A percentile compares a stretch with the other conserved stretches of the same genome.
These are phyloP conservation scores for Amazona vittata DNA, from an alignment of 2,113 vertebrate genomes.

Conservation along the genomic window DNA sequence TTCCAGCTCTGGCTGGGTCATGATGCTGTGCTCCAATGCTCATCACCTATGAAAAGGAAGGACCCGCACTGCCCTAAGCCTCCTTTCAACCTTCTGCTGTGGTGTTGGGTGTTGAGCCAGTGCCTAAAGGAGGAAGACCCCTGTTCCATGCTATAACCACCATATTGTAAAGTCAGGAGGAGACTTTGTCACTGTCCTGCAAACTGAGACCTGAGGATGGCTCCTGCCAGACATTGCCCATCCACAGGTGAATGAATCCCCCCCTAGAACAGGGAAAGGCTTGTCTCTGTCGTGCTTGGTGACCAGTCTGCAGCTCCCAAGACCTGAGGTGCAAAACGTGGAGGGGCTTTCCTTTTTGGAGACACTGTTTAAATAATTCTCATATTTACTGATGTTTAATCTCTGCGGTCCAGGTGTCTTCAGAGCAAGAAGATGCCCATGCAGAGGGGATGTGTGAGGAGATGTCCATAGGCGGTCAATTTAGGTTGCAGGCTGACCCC, in stretches of 20 bases:
- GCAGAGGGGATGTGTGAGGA: background rate
- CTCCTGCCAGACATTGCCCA: background rate
- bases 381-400: background rate
- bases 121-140: background rate
- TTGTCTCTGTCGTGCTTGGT: rapidly evolving
- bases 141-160: background rate
- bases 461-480: background rate
- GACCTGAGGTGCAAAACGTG: background rate
- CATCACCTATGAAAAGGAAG: background rate
- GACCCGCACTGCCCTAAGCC: background rate
- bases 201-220: background rate
- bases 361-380: background rate
- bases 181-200: background rate
- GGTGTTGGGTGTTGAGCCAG: background rate
- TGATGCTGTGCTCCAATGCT: background rate
- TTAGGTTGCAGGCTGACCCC: background rate
- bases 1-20: background rate
- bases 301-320: background rate
- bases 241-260: background rate
- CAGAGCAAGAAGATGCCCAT: background rate
- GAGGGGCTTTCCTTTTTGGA: background rate
- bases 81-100: background rate
- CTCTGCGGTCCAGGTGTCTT: background rate
- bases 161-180: background rate
- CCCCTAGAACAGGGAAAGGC: background rate